Conservation (phyloP, 1,140 invertebrate genomes). For the Aphelenchoides fujianensis region DNA sequence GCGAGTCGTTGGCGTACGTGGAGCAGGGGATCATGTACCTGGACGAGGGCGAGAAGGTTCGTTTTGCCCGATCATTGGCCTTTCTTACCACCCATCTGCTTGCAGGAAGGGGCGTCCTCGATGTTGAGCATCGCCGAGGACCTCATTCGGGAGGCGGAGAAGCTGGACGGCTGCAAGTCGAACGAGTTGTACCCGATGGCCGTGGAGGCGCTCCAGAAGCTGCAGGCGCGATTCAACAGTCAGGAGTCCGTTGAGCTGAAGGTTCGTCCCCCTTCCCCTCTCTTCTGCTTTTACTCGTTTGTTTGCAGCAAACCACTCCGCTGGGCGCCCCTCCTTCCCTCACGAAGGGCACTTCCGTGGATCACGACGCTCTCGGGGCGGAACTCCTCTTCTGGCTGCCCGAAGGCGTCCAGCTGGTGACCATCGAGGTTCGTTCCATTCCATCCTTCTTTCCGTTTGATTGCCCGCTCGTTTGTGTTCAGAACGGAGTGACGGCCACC, state of each 20-base stretch:
- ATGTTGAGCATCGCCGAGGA: background rate
- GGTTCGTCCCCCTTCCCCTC: background rate
- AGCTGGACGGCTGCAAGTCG: slow-evolving; percentile 15
- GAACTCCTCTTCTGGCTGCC: slow-evolving; percentile 48
- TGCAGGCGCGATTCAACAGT: slow-evolving; percentile 4
- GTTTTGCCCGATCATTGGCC: background rate
- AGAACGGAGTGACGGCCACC: slow-evolving; percentile 2
- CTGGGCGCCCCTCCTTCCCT: background rate
- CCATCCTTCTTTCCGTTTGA: too few relatives aligned
- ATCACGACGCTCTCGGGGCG: slow-evolving; percentile 31
- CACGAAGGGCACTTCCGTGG: too few relatives aligned
- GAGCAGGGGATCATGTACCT: slow-evolving; percentile 19
- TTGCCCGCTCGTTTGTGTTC: background rate
- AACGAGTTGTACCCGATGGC: slow-evolving; percentile 3
- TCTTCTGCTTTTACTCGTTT: background rate
- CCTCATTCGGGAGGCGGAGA: slow-evolving; percentile 7
- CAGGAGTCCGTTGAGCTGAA: background rate
- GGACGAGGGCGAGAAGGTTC: slow-evolving; percentile 18
- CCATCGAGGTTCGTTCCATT: slow-evolving; percentile 36
- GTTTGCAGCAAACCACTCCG: slow-evolving; percentile 8
- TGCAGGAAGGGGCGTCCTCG: slow-evolving; percentile 2
- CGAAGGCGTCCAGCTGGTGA: slow-evolving; percentile 48
- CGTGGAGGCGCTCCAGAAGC: slow-evolving; percentile 1
- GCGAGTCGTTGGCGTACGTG: slow-evolving; percentile 15
- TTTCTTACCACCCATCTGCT: background rate